phyloP scores from a whole-genome alignment of 2,888 invertebrate genomes.

The Epirrhoe tristata region DNA sequence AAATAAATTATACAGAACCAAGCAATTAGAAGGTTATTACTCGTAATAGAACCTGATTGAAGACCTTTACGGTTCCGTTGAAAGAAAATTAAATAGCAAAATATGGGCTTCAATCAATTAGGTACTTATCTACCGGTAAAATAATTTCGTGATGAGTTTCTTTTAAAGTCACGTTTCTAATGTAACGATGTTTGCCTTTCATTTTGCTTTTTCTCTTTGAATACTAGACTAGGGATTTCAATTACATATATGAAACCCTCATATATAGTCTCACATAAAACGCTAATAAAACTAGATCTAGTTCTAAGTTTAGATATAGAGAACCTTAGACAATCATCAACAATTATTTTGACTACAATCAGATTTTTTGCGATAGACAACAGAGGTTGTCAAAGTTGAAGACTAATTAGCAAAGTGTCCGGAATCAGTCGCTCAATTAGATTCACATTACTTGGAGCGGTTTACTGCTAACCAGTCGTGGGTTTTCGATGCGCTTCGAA shows the following conservation, averaged over 20 bases:
- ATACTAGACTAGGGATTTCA: too few species aligned
- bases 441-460: constrained; percentile 82
- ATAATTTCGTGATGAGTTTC: constrained; percentile 8
- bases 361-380: background rate
- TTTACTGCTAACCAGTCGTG: constrained; percentile 79
- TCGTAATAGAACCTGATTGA: constrained; percentile 52
- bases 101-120: constrained; percentile 30
- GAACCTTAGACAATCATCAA: too few species aligned
- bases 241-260: too few species aligned
- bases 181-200: background rate
- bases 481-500: constrained; percentile 70
- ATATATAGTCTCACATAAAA: too few species aligned
- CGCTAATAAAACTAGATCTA: too few species aligned
- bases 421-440: constrained; percentile 83
- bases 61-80: constrained; percentile 40
- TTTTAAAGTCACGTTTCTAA: background rate
- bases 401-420: constrained; percentile 71
- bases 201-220: too few species aligned
- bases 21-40: constrained; percentile 57
- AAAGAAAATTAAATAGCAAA: constrained; percentile 37
- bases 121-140: constrained; percentile 15
- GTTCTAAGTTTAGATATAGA: too few species aligned
- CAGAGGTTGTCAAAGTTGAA: constrained; percentile 28
- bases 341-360: too few species aligned
- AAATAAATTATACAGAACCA: constrained; percentile 52